Conservation (phyloP, 2,888 invertebrate genomes). For the Agrochola macilenta region DNA sequence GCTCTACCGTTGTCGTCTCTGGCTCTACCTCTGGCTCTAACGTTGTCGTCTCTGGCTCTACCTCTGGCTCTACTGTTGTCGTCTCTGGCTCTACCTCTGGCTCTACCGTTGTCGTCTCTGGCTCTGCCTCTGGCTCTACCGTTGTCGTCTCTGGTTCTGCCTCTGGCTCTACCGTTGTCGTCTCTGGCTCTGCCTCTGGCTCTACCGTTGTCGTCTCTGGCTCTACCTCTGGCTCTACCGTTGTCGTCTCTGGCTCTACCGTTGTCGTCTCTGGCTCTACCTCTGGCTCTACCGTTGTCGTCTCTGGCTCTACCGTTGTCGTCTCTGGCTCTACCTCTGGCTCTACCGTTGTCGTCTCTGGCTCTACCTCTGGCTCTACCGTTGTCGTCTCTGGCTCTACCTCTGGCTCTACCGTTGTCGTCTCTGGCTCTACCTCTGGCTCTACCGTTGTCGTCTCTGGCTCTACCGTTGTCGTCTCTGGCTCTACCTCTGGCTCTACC, state of each 20-base stretch:
- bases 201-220: background rate
- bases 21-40: background rate
- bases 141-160: too few relatives aligned
- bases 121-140: background rate
- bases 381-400: background rate
- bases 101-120: background rate
- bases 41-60: background rate
- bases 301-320: background rate
- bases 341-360: background rate
- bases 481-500: background rate
- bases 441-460: background rate
- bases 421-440: background rate
- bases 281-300: background rate
- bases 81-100: background rate
- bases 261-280: background rate
- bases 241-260: background rate
- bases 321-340: background rate
- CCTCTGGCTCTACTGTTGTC: background rate
- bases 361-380: too few relatives aligned
- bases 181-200: background rate
- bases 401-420: background rate
- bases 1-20: background rate
- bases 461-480: background rate
- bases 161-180: background rate
- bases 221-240: background rate